Percentiles rank a stretch among this genome's conserved stretches.
Conservation (phyloP, 2,888 invertebrate genomes). For the Mystacides longicornis region DNA sequence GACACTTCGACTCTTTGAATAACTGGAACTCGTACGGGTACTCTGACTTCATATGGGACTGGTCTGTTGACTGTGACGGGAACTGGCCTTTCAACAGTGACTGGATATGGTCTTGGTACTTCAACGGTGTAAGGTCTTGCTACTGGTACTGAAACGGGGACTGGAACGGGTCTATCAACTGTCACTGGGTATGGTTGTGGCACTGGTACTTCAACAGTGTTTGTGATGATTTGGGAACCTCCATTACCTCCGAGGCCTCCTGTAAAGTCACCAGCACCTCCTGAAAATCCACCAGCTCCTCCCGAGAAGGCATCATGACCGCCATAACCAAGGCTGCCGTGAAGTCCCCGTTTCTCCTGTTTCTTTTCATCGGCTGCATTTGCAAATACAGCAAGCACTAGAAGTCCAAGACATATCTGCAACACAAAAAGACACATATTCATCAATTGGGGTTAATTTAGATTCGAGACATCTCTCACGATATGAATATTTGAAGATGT, state of each 20-base stretch:
- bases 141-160: slow-evolving; percentile 43
- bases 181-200: slow-evolving; percentile 47
- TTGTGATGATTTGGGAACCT: slow-evolving; percentile 32
- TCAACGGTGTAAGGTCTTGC: slow-evolving; percentile 49
- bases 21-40: slow-evolving; percentile 20
- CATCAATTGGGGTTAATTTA: too few relatives aligned
- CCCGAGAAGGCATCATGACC: neutral
- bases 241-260: slow-evolving; percentile 3
- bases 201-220: slow-evolving; percentile 45
- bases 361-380: slow-evolving; percentile 15
- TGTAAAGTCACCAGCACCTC: slow-evolving; percentile 1
- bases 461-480: too few relatives aligned
- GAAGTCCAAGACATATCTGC: neutral
- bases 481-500: too few relatives aligned
- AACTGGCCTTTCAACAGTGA: slow-evolving; percentile 22
- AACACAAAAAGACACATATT: too few relatives aligned
- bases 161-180: slow-evolving; percentile 45
- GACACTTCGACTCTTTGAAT: slow-evolving; percentile 24
- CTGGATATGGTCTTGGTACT: slow-evolving; percentile 33
- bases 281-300: slow-evolving; percentile 5
- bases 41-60: slow-evolving; percentile 23
- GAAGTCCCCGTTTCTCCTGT: slow-evolving; percentile 21
- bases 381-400: neutral
- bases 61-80: slow-evolving; percentile 24
- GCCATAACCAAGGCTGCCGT: slow-evolving; percentile 1